Evolutionary conservation across 2,888 invertebrate genomes (phyloP), one percentile per base, ranked within the genome.

Genomic region (Sericinus montela): DNA sequence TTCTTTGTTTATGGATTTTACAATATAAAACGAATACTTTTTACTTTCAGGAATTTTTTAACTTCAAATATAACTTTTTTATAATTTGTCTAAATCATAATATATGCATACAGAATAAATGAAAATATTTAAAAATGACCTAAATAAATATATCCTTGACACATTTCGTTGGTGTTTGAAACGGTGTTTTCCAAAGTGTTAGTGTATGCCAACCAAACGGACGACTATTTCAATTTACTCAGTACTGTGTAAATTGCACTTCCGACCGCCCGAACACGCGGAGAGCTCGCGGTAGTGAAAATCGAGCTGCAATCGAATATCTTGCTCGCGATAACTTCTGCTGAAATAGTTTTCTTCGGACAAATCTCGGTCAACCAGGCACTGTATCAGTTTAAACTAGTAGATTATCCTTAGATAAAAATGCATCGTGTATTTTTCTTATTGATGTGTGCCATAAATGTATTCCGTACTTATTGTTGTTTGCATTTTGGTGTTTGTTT

Each of bases 321-420:
- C 32, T 14, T 37, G 30, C 14, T 36, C n/a, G n/a, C n/a, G 25
- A 16, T 37, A 36, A 48, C 14, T 48, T 37, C 23, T 15, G 28
- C 35, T 10, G 8, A n/a, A 37, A 38, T 37, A 23, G 38, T 11
- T 43, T 25, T 13, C 25, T 14, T 25, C 11, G 25, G 43, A n/a
- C 13, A 7, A 29, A 43, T 8, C 13, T 23, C 25, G 19, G 19
- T 19, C 10, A 38, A 6, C 5, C n/a, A 28, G 16, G 15, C 30
- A 30, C 25, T 49, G 50, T 50, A 43, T 52, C 50, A 43, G 37
- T 48, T 49, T 53, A 34, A 42, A 30, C 43, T 25, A 47, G 48
- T 34, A 50, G 34, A n/a, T n/a, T n/a, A n/a, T n/a, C n/a, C n/a
- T n/a, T n/a, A n/a, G n/a, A n/a, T n/a, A 45, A 45, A 48, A 19